phyloP scores from a whole-genome alignment of 2,797 vertebrate genomes.

The Xenops minutus region DNA sequence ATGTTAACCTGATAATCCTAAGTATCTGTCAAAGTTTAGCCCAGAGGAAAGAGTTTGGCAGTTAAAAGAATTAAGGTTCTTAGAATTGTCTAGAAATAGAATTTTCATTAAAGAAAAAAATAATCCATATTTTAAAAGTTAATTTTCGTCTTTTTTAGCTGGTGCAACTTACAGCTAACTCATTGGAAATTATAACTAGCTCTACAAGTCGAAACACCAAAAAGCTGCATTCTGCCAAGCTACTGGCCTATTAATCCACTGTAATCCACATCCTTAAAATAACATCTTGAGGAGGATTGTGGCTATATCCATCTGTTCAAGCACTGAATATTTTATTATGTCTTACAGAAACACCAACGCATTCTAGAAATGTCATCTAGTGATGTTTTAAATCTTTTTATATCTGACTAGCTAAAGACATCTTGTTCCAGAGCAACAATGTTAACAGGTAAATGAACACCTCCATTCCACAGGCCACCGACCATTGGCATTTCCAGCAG shows the following conservation, averaged over 20 bases:
- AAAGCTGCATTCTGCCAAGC: slow-evolving; percentile 4
- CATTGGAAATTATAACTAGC: neutral
- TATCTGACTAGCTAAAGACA: neutral
- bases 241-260: slow-evolving; percentile 33
- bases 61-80: slow-evolving; percentile 22
- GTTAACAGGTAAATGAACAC: neutral
- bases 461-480: neutral
- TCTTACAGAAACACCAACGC: slow-evolving; percentile 9
- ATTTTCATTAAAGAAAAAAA: slow-evolving; percentile 26
- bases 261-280: slow-evolving; percentile 52
- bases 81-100: slow-evolving; percentile 36
- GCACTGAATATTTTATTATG: slow-evolving; percentile 30
- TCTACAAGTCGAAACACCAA: slow-evolving; percentile 25
- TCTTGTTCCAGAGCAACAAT: neutral
- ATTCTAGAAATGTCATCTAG: neutral
- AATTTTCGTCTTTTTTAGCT: slow-evolving; percentile 16
- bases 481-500: neutral
- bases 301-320: slow-evolving; percentile 40
- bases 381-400: neutral
- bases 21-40: slow-evolving; percentile 17
- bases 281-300: slow-evolving; percentile 22
- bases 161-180: neutral
- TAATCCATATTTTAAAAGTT: neutral
- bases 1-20: slow-evolving; percentile 20
- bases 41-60: slow-evolving; percentile 22